phyloP scores from a whole-genome alignment of 2,113 vertebrate genomes.

The Podocnemis expansa region DNA sequence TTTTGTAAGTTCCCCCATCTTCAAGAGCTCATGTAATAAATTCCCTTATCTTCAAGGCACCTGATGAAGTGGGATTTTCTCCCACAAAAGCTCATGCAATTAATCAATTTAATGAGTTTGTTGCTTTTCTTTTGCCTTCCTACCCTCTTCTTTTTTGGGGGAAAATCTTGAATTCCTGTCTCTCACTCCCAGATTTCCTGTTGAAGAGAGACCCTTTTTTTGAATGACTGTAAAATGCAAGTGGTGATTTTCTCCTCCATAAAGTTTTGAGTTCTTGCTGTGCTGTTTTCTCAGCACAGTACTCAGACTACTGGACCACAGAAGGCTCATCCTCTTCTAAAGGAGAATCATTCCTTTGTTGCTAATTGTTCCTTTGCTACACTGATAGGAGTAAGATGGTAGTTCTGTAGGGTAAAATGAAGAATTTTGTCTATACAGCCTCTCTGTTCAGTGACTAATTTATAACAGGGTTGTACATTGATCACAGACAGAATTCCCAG shows the following conservation, averaged over 20 bases:
- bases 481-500: not conserved
- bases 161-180: not conserved
- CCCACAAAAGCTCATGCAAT: no score
- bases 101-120: not conserved
- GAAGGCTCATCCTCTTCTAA: not conserved
- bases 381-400: not conserved
- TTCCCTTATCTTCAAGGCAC: no score
- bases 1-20: no score
- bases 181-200: not conserved
- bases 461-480: not conserved
- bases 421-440: not conserved
- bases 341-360: not conserved
- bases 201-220: not conserved
- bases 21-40: no score
- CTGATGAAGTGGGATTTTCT: no score
- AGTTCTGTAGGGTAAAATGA: not conserved
- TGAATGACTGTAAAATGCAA: not conserved
- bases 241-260: not conserved
- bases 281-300: not conserved
- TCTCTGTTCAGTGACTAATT: not conserved
- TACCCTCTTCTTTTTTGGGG: not conserved
- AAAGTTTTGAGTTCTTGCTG: not conserved
- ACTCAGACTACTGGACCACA: not conserved
- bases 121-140: not conserved
- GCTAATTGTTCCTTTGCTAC: not conserved